Evolutionary conservation across 2,888 invertebrate species (phyloP).

Genomic region (Iphiclides podalirius): DNA sequence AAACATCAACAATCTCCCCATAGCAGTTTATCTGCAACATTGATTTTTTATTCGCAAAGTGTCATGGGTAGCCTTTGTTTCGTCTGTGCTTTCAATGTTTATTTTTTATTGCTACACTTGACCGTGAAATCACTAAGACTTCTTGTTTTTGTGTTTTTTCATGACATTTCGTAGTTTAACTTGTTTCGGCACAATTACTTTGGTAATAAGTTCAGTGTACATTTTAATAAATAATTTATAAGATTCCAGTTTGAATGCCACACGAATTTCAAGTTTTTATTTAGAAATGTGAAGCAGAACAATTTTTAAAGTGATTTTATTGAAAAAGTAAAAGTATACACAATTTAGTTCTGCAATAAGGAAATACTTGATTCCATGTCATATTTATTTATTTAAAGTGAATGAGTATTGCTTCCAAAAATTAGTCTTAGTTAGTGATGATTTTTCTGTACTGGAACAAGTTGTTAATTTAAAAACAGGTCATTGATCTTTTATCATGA

Average conservation of each 20-base stretch:
- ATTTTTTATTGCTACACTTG: constrained; percentile 70
- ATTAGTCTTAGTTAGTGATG: not conserved
- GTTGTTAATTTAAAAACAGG: constrained; percentile 11
- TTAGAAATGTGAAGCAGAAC: too few relatives aligned
- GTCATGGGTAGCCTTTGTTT: constrained; percentile 67
- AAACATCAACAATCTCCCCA: constrained; percentile 26
- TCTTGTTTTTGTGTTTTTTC: constrained; percentile 38
- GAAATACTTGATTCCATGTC: too few relatives aligned
- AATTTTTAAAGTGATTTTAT: too few relatives aligned
- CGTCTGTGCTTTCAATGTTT: constrained; percentile 46
- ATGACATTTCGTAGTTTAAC: constrained; percentile 34
- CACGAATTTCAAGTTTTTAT: too few relatives aligned
- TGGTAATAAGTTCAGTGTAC: constrained; percentile 5
- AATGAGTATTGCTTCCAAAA: not conserved
- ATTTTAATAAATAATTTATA: not conserved
- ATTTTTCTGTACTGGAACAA: not conserved
- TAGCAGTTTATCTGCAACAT: constrained; percentile 38
- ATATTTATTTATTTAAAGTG: too few relatives aligned
- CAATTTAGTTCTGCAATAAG: too few relatives aligned
- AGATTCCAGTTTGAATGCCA: not conserved
- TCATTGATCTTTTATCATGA: constrained; percentile 18
- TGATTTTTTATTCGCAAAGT: constrained; percentile 64
- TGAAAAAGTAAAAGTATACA: too few relatives aligned
- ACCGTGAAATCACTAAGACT: constrained; percentile 66
- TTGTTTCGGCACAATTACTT: constrained; percentile 22